Conservation (phyloP, 2,113 vertebrate genomes). For the Hemichromis elongatus region DNA sequence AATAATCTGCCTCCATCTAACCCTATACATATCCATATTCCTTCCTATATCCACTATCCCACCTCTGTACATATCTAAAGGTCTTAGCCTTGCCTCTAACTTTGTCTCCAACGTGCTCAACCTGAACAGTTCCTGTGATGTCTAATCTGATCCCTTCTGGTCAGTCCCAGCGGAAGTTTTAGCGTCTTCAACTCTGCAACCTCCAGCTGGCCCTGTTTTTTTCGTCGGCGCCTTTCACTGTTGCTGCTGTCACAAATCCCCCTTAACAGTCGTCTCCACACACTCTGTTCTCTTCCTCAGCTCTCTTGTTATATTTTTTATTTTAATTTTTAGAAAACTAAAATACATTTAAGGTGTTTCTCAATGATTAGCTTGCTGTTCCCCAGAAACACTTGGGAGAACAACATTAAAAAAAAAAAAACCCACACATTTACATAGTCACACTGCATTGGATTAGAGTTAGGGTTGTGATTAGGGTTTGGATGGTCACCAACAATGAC, state of each 20-base stretch:
- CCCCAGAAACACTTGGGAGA: background rate
- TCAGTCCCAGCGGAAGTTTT: background rate
- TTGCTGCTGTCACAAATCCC: background rate
- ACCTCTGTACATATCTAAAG: background rate
- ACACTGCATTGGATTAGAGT: background rate
- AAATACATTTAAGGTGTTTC: background rate
- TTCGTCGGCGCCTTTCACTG: accelerated
- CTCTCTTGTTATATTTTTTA: background rate
- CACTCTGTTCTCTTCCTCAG: background rate
- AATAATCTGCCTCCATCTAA: background rate
- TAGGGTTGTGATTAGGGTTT: background rate
- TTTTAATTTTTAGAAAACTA: background rate
- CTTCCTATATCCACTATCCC: background rate
- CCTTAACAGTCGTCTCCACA: background rate
- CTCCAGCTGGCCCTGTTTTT: background rate
- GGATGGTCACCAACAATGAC: background rate
- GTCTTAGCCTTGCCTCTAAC: background rate
- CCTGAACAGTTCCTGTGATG: background rate
- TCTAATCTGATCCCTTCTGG: background rate
- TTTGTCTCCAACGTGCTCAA: background rate
- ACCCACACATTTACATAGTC: background rate
- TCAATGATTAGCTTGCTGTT: background rate
- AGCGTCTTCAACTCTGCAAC: background rate
- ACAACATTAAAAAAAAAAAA: background rate
- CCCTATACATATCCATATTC: background rate